Percentiles rank a stretch among this genome's conserved stretches.
phyloP scores from a whole-genome alignment of 2,797 vertebrate genomes.

The Malurus leucopterus region DNA sequence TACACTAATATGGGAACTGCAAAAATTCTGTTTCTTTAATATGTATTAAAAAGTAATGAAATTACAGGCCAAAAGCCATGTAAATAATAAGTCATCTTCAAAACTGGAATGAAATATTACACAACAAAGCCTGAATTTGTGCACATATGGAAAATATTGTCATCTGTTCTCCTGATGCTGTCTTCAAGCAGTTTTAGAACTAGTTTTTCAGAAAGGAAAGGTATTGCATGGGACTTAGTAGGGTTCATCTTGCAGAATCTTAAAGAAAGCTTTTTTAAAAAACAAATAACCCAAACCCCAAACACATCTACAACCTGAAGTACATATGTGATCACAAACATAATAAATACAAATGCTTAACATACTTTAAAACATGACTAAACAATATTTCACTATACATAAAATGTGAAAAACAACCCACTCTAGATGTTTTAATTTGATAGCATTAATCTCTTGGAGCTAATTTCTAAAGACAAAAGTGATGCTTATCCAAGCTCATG shows the following conservation, averaged over 20 bases:
- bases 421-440: neutral
- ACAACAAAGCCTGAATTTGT: neutral
- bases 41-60: neutral
- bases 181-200: neutral
- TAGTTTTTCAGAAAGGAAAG: neutral
- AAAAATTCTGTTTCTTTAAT: neutral
- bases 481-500: neutral
- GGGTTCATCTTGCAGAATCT: neutral
- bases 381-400: neutral
- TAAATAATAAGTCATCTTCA: neutral
- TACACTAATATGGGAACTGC: neutral
- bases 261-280: neutral
- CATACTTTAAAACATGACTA: neutral
- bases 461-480: conserved; percentile 18
- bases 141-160: neutral
- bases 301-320: neutral
- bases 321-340: neutral
- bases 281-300: neutral
- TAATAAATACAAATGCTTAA: neutral
- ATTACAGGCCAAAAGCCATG: neutral
- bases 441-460: neutral
- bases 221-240: neutral
- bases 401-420: neutral
- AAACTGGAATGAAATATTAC: neutral
- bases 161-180: neutral